Percentiles rank a stretch among this genome's conserved stretches.
phyloP scores from a whole-genome alignment of 2,888 invertebrate species.

The Phania funesta region DNA sequence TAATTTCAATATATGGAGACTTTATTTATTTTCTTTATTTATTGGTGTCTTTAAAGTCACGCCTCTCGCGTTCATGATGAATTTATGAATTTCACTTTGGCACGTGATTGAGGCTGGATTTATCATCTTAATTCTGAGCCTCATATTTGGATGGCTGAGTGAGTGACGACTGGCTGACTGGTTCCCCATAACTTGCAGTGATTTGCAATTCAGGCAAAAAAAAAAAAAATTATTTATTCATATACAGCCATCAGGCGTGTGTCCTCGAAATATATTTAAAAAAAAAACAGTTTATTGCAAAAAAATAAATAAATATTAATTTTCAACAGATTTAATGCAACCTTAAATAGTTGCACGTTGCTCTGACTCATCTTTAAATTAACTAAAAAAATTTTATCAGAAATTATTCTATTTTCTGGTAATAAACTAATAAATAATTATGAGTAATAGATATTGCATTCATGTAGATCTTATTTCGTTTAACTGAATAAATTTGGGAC shows the following conservation, averaged over 20 bases:
- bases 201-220: background rate
- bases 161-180: constrained; percentile 31
- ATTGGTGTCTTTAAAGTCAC: constrained; percentile 48
- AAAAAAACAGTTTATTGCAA: constrained; percentile 40
- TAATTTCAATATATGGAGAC: constrained; percentile 10
- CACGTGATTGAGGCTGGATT: constrained; percentile 66
- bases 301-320: constrained; percentile 60
- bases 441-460: too few relatives aligned
- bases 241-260: constrained; percentile 29
- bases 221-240: constrained; percentile 51
- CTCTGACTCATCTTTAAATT: constrained; percentile 29
- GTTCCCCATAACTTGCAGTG: constrained; percentile 35
- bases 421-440: too few relatives aligned
- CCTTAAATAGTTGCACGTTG: constrained; percentile 63
- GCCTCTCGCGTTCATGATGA: constrained; percentile 58
- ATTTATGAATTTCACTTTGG: constrained; percentile 60
- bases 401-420: too few relatives aligned
- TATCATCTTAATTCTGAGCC: constrained; percentile 40
- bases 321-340: constrained; percentile 58
- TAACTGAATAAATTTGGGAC: too few relatives aligned
- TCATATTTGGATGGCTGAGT: constrained; percentile 18
- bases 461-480: too few relatives aligned
- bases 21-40: background rate
- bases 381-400: too few relatives aligned
- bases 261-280: constrained; percentile 48